phyloP scores from a whole-genome alignment of 2,888 invertebrate genomes.

The Drosophila mayaguana region DNA sequence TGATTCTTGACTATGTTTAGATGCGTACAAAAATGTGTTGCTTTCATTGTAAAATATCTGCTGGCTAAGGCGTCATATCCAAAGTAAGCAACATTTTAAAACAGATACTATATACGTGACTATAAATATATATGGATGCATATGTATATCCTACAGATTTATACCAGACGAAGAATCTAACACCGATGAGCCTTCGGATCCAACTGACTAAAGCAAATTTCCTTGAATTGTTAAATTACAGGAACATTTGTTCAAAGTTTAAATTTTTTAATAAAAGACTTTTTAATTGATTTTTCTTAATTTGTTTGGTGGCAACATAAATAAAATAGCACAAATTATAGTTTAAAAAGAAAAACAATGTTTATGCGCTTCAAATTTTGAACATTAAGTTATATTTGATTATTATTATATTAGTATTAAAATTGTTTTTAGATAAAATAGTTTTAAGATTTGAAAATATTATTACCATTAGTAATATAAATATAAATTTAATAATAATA shows the following conservation, averaged over 20 bases:
- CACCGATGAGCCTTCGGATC: neutral
- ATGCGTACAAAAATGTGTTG: neutral
- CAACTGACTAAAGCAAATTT: neutral
- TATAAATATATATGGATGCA: neutral
- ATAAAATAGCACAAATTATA: neutral
- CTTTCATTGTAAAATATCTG: neutral
- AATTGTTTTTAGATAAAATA: too few relatives aligned
- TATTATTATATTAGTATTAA: too few relatives aligned
- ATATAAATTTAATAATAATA: too few relatives aligned
- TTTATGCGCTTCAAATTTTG: neutral
- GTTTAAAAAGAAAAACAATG: neutral
- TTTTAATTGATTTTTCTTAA: neutral
- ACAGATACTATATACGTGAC: neutral
- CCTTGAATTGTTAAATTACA: neutral
- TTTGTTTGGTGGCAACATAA: neutral
- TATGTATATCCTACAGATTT: neutral
- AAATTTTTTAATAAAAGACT: neutral
- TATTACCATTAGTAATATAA: too few relatives aligned
- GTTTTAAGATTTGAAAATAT: too few relatives aligned
- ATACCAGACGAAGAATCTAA: neutral
- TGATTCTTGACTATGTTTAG: slow-evolving; percentile 12
- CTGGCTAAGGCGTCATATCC: neutral
- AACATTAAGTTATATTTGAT: too few relatives aligned
- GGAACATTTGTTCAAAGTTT: neutral
- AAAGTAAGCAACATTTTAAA: neutral